Evolutionary conservation across 2,113 vertebrate species (phyloP).

Genomic region (Mormyrus lacerda): DNA sequence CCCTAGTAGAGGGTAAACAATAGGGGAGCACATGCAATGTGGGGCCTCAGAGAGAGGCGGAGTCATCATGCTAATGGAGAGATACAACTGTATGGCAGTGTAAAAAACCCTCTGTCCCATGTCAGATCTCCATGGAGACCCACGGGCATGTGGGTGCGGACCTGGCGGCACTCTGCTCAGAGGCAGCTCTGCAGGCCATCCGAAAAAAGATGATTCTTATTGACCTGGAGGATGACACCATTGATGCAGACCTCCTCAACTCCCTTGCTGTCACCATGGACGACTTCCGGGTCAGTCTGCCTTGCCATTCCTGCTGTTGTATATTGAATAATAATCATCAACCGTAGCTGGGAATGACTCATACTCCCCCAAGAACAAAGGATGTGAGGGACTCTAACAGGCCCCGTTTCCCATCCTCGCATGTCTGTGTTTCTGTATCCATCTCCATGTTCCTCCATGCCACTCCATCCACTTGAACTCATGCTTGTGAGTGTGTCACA

Average conservation of each 20-base stretch:
- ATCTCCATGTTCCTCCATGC: background rate
- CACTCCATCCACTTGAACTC: background rate
- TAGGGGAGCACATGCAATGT: background rate
- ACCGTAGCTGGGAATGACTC: background rate
- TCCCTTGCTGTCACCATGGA: constrained; percentile 49
- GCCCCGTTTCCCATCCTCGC: background rate
- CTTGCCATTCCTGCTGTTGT: background rate
- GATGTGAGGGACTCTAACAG: background rate
- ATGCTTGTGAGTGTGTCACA: background rate
- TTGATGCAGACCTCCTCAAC: constrained; percentile 46
- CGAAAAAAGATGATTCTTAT: constrained; percentile 47
- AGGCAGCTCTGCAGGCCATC: constrained; percentile 46
- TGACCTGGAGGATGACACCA: constrained; percentile 48
- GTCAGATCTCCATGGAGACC: constrained; percentile 37
- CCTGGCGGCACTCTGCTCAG: constrained; percentile 46
- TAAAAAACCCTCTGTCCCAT: background rate
- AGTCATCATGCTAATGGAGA: background rate
- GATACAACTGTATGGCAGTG: background rate
- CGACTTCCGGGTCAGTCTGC: constrained; percentile 39
- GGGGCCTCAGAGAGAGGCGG: background rate
- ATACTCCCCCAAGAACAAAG: background rate
- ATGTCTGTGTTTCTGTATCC: background rate
- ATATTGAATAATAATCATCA: background rate
- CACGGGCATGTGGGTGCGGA: constrained; percentile 46
- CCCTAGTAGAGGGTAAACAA: background rate